Base-by-base conservation (phyloP, 2,888 invertebrate genomes). In the Cylloceria caligata region DNA sequence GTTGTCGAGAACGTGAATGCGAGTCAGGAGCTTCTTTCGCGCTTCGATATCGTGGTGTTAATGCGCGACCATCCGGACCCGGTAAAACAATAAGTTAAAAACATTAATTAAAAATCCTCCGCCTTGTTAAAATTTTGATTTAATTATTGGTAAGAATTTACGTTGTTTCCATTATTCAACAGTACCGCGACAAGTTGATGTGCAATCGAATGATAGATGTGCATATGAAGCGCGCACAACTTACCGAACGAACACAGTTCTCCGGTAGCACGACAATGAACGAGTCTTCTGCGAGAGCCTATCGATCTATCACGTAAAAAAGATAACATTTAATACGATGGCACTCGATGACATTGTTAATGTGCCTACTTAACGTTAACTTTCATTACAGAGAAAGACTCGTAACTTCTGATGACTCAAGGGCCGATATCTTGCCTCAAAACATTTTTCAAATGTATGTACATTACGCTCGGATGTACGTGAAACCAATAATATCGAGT, bases 41-140 rank as follows among this genome's bases (percentile, higher is more conserved):
- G 98, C 91, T 98, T 98, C 93, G 98, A 98, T 94, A 94, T 98
- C 76, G 96, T 98, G 47, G 98, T 98, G 90, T 96, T 98, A 83
- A 93, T 98, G 52, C 92, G 97, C 81, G 98, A 98, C 93, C 95
- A 95, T 89, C 96, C 97, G 1, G 95, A 97, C 92, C 95, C 96
- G 94, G 96, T 96, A 89, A 87, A 62, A 16, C 30, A 27, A 64
- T 36, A 30, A 3, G 1, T n/a, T 7, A 13, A 57, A n/a, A 49
- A 34, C 7, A 21, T 16, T n/a, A 1, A 19, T 49, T 1, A 9
- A 9, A 24, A n/a, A 65, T 55, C 49, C n/a, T 16, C 7, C 19
- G 39, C 3, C 2, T 27, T 13, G 30, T 24, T 57, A 30, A 7
- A 21, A 36, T 6, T 1, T n/a, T 19, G 7, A 57, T 24, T 30